Percentiles rank a stretch among this genome's conserved stretches.
Conservation (phyloP, 92 coral and sea anemone genomes). For the Ricordea florida region DNA sequence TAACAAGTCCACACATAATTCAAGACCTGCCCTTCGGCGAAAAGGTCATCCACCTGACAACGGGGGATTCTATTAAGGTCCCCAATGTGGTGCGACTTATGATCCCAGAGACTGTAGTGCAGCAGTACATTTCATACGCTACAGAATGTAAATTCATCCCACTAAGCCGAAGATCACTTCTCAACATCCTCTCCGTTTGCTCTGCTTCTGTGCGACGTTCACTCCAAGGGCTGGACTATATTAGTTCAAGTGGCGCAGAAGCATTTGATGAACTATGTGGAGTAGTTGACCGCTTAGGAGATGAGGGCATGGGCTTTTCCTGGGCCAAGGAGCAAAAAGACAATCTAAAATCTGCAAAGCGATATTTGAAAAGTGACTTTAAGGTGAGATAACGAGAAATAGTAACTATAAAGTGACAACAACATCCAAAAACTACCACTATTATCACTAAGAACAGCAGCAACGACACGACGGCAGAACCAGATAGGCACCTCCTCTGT, state of each 20-base stretch:
- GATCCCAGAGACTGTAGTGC: conserved; percentile 41
- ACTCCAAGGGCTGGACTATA: conserved; percentile 59
- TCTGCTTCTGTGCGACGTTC: conserved; percentile 53
- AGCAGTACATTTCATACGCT: conserved; percentile 13
- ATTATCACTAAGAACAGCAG: not conserved
- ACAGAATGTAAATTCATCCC: not conserved
- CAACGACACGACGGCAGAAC: no score
- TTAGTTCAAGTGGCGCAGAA: conserved; percentile 40
- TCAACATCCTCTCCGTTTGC: conserved; percentile 34
- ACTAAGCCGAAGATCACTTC: conserved; percentile 52
- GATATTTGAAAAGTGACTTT: conserved; percentile 56
- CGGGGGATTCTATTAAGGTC: conserved; percentile 27
- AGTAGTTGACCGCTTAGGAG: conserved; percentile 50
- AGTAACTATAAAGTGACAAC: no score
- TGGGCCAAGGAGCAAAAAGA: conserved; percentile 56
- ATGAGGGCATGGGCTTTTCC: conserved; percentile 36
- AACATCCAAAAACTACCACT: not conserved
- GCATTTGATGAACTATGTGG: conserved; percentile 7
- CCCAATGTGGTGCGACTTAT: conserved; percentile 56
- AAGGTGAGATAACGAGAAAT: conserved; percentile 27
- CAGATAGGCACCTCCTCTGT: no score
- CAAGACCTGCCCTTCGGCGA: conserved; percentile 57
- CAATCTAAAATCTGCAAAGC: conserved; percentile 48
- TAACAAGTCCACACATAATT: conserved; percentile 59
- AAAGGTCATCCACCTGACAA: conserved; percentile 40